Base-by-base conservation (phyloP, 2,888 invertebrate species). In the Melanophora roralis region DNA sequence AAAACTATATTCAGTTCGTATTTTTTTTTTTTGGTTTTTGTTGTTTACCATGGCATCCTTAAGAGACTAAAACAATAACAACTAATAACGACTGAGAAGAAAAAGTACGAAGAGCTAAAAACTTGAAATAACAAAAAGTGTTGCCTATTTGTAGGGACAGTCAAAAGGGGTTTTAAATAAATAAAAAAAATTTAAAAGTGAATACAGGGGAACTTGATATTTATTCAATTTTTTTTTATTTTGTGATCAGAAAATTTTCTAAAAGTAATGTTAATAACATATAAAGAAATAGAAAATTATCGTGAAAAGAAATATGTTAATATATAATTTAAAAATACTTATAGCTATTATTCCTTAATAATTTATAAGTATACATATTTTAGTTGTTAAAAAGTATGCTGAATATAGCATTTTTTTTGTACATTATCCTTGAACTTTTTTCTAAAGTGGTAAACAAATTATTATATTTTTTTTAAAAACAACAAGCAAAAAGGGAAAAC, bases 401-500 rank as follows among this genome's bases (percentile, higher is more conserved):
- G n/a, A n/a, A n/a, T n/a, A n/a, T n/a, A n/a, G n/a, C n/a, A n/a
- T n/a, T n/a, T n/a, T n/a, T n/a, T n/a, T n/a, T n/a, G n/a, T n/a
- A n/a, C n/a, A n/a, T n/a, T 23, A 40, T 51, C 38, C 62, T 23
- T 49, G 36, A 23, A 47, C 40, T 74, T 60, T 71, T 71, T 75
- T 71, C n/a, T n/a, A 47, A 79, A 74, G 74, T 79, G 78, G 74
- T 79, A 74, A 79, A 79, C 74, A 79, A 79, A 79, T 79, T 74
- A 79, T 71, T 79, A 75, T 79, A 79, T 59, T 79, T 65, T 62
- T 65, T 47, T 47, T 9, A 49, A 38, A 12, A 64, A 16, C 27
- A 62, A 55, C 14, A 16, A 27, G 38, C 1, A 21, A 27, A 59
- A 34, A 71, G 14, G 8, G n/a, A n/a, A n/a, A 65, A 57, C 36